Percentiles rank a stretch among this genome's conserved stretches.
phyloP scores from a whole-genome alignment of 2,113 vertebrate genomes.

The Orycteropus afer region DNA sequence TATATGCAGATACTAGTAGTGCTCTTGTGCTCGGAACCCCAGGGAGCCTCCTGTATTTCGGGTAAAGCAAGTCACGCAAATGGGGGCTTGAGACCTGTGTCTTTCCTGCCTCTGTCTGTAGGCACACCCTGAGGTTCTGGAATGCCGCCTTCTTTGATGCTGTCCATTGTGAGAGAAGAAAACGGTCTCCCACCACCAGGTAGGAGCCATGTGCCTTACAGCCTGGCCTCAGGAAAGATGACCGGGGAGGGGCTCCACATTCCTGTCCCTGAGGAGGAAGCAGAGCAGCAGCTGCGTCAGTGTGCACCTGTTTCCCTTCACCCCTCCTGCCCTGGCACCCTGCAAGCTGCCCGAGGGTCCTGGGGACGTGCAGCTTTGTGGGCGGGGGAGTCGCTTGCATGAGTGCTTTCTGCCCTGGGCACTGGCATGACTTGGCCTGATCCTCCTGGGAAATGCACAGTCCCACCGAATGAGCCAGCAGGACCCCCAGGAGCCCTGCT shows the following conservation, averaged over 20 bases:
- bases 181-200: conserved; percentile 97
- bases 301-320: not conserved
- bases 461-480: not conserved
- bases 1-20: fast-evolving
- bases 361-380: not conserved
- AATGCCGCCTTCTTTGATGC: conserved; percentile 98
- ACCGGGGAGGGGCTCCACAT: not conserved
- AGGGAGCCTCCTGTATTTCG: not conserved
- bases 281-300: not conserved
- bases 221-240: not conserved
- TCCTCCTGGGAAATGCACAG: not conserved
- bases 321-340: not conserved
- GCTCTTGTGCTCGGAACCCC: not conserved
- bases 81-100: fast-evolving
- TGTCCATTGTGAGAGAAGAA: conserved; percentile 96
- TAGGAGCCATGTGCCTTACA: conserved; percentile 76
- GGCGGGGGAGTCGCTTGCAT: conserved; percentile 58
- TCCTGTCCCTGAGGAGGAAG: not conserved
- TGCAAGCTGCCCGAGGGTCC: conserved; percentile 51
- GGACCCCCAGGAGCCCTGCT: not conserved
- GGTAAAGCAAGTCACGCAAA: not conserved
- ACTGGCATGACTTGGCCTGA: conserved; percentile 70
- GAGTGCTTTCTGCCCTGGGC: conserved; percentile 42
- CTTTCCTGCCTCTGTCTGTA: conserved; percentile 68
- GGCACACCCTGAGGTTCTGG: conserved; percentile 97